Evolutionary conservation across 2,113 vertebrate genomes (phyloP).

Genomic region (Dendrocopos noguchii): DNA sequence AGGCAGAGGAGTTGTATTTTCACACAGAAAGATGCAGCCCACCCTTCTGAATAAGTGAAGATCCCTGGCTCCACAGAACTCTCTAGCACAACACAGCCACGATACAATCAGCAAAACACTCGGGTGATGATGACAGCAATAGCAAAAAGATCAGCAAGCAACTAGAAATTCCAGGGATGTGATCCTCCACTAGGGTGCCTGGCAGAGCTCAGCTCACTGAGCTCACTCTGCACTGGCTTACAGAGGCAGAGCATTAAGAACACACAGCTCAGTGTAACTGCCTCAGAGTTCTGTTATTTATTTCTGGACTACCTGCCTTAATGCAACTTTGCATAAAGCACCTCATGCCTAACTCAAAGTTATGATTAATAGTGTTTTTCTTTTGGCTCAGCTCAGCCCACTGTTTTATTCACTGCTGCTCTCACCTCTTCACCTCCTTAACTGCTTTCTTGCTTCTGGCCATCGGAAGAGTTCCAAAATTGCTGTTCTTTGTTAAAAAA

Average conservation of each 20-base stretch:
- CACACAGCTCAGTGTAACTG: background rate
- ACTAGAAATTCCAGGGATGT: background rate
- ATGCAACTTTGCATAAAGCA: background rate
- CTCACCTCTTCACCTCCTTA: slow-evolving; percentile 41
- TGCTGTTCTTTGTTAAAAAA: slow-evolving; percentile 20
- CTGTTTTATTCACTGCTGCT: background rate
- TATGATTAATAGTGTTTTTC: background rate
- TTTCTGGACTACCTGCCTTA: background rate
- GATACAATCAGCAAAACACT: background rate
- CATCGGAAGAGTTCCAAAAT: slow-evolving; percentile 11
- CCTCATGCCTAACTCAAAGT: background rate
- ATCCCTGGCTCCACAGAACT: background rate
- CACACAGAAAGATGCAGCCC: fast-evolving
- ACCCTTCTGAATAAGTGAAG: background rate
- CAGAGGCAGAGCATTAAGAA: background rate
- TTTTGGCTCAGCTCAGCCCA: slow-evolving; percentile 1
- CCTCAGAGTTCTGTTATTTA: background rate
- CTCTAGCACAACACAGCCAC: background rate
- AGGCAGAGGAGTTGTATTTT: background rate
- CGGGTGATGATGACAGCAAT: background rate
- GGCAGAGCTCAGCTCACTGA: background rate
- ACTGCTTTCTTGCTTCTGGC: slow-evolving; percentile 38
- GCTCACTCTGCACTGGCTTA: background rate
- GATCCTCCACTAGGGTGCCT: background rate
- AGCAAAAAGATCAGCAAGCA: background rate